phyloP scores from a whole-genome alignment of 92 coral and sea anemone species.

The Epizoanthus illoricatus region DNA sequence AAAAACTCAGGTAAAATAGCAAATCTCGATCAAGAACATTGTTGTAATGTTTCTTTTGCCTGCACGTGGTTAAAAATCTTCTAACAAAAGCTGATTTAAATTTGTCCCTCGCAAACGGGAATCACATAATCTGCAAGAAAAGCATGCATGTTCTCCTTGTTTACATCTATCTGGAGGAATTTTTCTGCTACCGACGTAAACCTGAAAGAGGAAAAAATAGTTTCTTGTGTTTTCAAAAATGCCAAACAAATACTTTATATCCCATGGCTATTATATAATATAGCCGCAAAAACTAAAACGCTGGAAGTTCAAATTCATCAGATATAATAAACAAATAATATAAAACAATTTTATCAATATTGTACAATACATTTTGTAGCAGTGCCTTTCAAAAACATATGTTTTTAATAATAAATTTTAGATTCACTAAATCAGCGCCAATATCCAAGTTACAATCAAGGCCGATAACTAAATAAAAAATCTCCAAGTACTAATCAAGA shows the following conservation, averaged over 20 bases:
- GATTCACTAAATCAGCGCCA: no score
- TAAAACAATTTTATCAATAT: no score
- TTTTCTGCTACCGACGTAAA: conserved; percentile 63
- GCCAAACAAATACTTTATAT: neutral
- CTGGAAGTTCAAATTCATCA: no score
- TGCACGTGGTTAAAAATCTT: neutral
- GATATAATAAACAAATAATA: no score
- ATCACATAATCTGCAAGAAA: conserved; percentile 66
- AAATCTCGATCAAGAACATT: neutral
- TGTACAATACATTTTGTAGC: no score
- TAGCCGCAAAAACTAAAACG: no score
- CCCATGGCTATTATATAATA: neutral
- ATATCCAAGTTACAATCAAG: no score
- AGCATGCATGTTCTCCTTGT: conserved; percentile 61
- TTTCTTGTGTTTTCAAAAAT: neutral
- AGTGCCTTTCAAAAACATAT: no score
- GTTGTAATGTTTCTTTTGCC: neutral
- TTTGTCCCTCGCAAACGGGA: conserved; percentile 35
- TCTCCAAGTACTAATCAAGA: no score
- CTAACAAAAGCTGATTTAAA: neutral
- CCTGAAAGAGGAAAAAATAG: conserved; percentile 49
- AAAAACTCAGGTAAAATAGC: no score
- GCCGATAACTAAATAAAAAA: no score
- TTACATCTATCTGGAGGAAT: conserved; percentile 78
- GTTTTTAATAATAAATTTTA: no score